A percentile compares a stretch with the other conserved stretches of the same genome.
These are phyloP conservation scores for Maniola hyperantus DNA, from an alignment of 2,888 invertebrate genomes.

Conservation along the genomic window DNA sequence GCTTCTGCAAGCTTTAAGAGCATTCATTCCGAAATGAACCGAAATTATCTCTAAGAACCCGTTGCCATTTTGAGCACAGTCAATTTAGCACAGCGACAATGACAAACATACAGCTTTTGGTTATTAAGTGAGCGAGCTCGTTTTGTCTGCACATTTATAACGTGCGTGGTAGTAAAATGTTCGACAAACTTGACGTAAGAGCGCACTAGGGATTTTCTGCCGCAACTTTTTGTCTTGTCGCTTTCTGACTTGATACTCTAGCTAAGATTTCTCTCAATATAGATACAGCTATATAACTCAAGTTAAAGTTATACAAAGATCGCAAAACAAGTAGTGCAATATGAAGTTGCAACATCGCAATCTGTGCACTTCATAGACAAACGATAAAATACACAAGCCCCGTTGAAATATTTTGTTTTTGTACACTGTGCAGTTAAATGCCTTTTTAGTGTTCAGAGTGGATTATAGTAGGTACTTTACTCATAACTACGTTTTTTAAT, in stretches of 20 bases:
- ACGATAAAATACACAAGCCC: too few species aligned
- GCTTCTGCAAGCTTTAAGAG: constrained; percentile 30
- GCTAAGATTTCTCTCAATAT: too few species aligned
- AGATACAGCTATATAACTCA: too few species aligned
- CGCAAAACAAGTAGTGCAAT: too few species aligned
- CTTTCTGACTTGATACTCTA: background rate
- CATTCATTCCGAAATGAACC: constrained; percentile 35
- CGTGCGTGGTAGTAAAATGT: constrained; percentile 45
- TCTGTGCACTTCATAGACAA: too few species aligned
- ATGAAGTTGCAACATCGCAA: too few species aligned
- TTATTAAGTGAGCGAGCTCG: constrained; percentile 41
- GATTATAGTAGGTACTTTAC: too few species aligned
- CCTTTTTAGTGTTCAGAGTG: too few species aligned
- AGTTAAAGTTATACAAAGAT: too few species aligned
- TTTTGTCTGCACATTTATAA: constrained; percentile 61
- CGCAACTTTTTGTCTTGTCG: background rate
- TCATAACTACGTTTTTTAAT: too few species aligned
- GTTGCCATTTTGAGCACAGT: constrained; percentile 32
- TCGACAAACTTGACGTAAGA: constrained; percentile 31
- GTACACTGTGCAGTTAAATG: too few species aligned
- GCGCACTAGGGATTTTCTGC: background rate
- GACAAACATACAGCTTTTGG: constrained; percentile 40
- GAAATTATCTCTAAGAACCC: constrained; percentile 31
- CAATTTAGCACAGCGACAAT: constrained; percentile 42
- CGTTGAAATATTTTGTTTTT: too few species aligned